Base-by-base conservation (phyloP, 2,888 invertebrate genomes). In the Paralinhomoeus sp. region DNA sequence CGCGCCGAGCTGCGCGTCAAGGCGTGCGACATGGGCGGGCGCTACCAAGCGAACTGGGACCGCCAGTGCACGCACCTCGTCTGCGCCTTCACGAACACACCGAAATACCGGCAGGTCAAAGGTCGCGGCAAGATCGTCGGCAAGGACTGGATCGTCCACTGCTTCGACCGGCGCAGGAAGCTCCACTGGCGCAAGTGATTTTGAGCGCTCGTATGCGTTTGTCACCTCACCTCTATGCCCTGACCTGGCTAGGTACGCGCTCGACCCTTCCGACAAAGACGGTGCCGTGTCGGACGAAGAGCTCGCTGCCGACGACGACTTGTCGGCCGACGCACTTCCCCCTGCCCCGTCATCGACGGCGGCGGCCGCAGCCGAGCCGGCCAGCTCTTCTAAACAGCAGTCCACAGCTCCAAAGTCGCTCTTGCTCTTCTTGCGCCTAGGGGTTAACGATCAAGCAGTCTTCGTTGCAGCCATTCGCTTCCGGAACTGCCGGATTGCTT, bases 51-150 rank as follows among this genome's bases (percentile, higher is more conserved):
- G 1, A 78, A 80, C 65, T 84, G 83, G 83, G 71, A 15, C 12
- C 12, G n/a, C 21, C 58, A 72, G 42, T 81, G 80, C 62, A 84
- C 83, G 7, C 85, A 85, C 67, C 73, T 87, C 50, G 72, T 87
- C 38, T 85, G 84, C 67, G 84, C 85, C 15, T 84, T 83, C 65
- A 67, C 73, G 5, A 80, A 80, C 63, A 85, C 85, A 5, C 87
- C 85, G 3, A 85, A 85, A 64, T 78, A 78, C 61, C 72, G 73
- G 42, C 73, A 77, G 64, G 77, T 78, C 2, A 70, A 70, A 47
- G 64, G 50, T 27, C 3, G 23, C 15, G 70, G 72, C 1, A 73
- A 73, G 47, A 79, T 76, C 45, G 76, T 77, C 2, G 72, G 63
- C 22, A 75, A 72, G 50, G 71, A 71, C n/a, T 85, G 84, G 84